Percentiles rank a stretch among this genome's conserved stretches.
Evolutionary conservation across 2,888 invertebrate genomes (phyloP).

Genomic region (Podotricha telesiphe): DNA sequence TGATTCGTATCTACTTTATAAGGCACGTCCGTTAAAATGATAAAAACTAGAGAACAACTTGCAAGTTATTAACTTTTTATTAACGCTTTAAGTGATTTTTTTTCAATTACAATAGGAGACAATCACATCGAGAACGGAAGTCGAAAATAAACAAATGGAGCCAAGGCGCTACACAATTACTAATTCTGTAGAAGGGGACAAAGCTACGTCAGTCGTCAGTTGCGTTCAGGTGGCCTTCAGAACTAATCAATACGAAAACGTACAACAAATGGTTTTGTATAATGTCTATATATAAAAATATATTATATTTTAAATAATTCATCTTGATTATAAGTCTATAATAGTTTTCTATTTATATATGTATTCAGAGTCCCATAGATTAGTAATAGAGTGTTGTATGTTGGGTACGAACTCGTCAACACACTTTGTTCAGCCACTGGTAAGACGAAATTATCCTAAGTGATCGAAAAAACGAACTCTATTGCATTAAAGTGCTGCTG

Average conservation of each 20-base stretch:
- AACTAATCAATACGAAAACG: slow-evolving; percentile 27
- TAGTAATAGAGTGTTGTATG: too few species aligned
- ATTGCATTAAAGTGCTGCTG: too few species aligned
- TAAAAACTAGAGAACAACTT: too few species aligned
- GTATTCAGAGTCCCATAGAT: too few species aligned
- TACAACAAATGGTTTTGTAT: slow-evolving; percentile 19
- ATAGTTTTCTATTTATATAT: background rate
- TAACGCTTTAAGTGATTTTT: too few species aligned
- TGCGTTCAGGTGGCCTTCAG: slow-evolving; percentile 24
- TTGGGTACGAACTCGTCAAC: too few species aligned
- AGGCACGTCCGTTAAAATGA: too few species aligned
- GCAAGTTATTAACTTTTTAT: too few species aligned
- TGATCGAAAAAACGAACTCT: background rate
- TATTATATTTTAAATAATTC: background rate
- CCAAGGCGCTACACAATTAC: slow-evolving; percentile 11
- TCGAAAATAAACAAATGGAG: background rate
- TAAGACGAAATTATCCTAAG: too few species aligned
- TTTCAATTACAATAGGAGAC: background rate
- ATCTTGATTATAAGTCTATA: background rate
- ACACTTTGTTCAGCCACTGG: too few species aligned
- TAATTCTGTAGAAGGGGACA: slow-evolving; percentile 5
- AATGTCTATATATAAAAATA: background rate
- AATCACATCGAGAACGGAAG: background rate
- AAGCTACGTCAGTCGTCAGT: slow-evolving; percentile 3
- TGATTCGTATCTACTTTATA: too few species aligned